Conservation (phyloP, 2,888 invertebrate genomes). For the Dryocosmus kuriphilus region DNA sequence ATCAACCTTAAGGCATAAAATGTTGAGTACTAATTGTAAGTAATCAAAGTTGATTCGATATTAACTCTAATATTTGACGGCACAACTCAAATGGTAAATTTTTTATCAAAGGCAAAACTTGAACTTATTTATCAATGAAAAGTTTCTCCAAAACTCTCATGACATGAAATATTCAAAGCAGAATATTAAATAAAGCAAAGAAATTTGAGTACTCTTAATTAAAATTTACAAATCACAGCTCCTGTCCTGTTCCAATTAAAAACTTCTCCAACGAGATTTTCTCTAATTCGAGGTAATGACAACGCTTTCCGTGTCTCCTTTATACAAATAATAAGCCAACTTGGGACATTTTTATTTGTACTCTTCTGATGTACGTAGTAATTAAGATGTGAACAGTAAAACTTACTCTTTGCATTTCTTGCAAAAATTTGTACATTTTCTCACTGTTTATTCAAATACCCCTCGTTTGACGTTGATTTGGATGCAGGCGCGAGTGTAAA, state of each 20-base stretch:
- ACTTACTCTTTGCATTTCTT: background rate
- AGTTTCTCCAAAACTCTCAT: background rate
- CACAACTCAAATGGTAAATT: too few species aligned
- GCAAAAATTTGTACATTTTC: background rate
- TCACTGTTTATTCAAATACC: slow-evolving; percentile 5
- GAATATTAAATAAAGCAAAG: background rate
- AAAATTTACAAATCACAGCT: background rate
- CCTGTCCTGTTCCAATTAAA: background rate
- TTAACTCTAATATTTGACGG: too few species aligned
- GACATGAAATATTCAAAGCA: background rate
- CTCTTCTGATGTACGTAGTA: background rate
- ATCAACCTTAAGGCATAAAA: too few species aligned
- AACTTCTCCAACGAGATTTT: background rate
- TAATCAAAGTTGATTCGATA: too few species aligned
- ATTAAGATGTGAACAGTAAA: background rate
- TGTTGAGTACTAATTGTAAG: too few species aligned
- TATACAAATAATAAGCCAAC: background rate
- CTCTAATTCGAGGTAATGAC: background rate
- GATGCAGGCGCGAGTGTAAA: background rate
- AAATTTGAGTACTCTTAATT: background rate
- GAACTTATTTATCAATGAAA: background rate
- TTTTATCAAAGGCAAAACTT: background rate
- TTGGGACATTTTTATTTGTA: background rate
- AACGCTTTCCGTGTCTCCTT: background rate
- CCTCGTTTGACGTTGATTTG: slow-evolving; percentile 12